Percentiles rank a stretch among this genome's conserved stretches.
Evolutionary conservation across 2,797 vertebrate species (phyloP).

Genomic region (Muscicapa striata): DNA sequence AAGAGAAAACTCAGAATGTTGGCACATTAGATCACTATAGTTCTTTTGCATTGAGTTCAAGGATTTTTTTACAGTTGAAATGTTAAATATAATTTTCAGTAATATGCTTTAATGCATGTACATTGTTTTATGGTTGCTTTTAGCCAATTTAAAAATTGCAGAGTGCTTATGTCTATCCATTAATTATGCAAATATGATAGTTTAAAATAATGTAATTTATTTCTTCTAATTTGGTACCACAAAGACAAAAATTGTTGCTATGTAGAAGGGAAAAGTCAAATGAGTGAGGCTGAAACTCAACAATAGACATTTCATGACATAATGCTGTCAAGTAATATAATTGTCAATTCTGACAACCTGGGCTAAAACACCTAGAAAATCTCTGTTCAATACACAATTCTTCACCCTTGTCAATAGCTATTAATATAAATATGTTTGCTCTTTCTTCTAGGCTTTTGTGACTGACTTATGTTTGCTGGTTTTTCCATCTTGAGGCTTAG

Average conservation of each 20-base stretch:
- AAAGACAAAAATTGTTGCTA: not conserved
- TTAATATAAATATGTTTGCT: not conserved
- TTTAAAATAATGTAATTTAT: not conserved
- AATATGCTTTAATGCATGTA: not conserved
- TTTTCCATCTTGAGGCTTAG: not conserved
- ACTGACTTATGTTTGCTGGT: not conserved
- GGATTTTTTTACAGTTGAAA: not conserved
- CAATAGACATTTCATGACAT: not conserved
- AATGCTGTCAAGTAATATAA: not conserved
- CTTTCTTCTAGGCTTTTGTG: not conserved
- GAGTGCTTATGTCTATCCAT: not conserved
- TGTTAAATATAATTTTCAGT: not conserved
- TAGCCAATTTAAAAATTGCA: not conserved
- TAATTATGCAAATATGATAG: not conserved
- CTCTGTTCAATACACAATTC: not conserved
- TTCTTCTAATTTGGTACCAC: not conserved
- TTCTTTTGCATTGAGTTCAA: not conserved
- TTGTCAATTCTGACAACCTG: not conserved
- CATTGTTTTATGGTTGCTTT: not conserved
- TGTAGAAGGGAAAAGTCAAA: not conserved
- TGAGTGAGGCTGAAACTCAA: not conserved
- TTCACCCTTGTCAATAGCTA: not conserved
- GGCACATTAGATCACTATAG: not conserved
- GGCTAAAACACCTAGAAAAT: not conserved
- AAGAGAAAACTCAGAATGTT: not conserved